Percentiles rank a stretch among this genome's conserved stretches.
Evolutionary conservation across 2,797 vertebrate genomes (phyloP).

Genomic region (Phoeniculus purpureus): DNA sequence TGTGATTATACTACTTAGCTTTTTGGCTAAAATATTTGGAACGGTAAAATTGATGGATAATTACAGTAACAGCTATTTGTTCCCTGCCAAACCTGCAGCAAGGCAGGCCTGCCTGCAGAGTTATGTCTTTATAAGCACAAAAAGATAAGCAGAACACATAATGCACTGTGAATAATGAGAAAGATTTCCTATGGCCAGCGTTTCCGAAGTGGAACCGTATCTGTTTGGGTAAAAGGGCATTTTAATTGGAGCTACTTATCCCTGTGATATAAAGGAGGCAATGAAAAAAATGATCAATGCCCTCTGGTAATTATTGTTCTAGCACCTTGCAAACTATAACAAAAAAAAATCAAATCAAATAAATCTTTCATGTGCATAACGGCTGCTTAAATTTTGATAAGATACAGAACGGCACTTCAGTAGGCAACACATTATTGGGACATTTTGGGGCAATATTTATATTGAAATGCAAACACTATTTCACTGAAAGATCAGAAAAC

Average conservation of each 20-base stretch:
- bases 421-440: conserved; percentile 54
- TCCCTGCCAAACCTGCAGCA: conserved; percentile 54
- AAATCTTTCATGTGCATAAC: conserved; percentile 51
- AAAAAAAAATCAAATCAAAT: background rate
- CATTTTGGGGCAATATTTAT: conserved; percentile 40
- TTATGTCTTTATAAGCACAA: conserved; percentile 36
- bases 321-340: conserved; percentile 58
- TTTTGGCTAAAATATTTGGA: conserved; percentile 49
- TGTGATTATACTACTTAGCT: conserved; percentile 14
- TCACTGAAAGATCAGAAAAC: conserved; percentile 30
- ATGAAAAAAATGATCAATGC: conserved; percentile 68
- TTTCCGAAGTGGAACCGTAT: conserved; percentile 47
- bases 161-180: conserved; percentile 46
- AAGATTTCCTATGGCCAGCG: conserved; percentile 56
- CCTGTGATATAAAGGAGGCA: conserved; percentile 42
- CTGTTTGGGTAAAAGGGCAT: conserved; percentile 63
- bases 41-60: conserved; percentile 40
- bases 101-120: conserved; percentile 43
- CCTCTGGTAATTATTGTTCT: conserved; percentile 63
- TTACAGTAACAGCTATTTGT: conserved; percentile 27
- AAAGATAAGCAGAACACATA: conserved; percentile 39
- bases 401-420: conserved; percentile 32
- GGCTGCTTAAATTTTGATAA: conserved; percentile 67
- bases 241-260: conserved; percentile 69
- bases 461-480: conserved; percentile 53